These are phyloP conservation scores for Lacanobia oleracea DNA, from an alignment of 2,888 invertebrate species.

Conservation along the genomic window DNA sequence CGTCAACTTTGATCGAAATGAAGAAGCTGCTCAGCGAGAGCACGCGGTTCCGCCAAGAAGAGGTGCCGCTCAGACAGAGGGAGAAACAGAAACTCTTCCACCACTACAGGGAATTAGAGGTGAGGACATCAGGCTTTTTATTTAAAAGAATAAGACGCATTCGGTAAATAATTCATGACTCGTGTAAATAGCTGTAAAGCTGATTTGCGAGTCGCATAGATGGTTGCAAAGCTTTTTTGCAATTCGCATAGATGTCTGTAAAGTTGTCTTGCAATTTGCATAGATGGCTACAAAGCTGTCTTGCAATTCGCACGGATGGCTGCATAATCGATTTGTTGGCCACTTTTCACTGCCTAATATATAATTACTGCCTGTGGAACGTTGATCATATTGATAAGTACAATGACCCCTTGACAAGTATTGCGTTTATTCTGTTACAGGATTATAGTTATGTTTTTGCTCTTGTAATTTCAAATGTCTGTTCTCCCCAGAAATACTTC, in stretches of 20 bases:
- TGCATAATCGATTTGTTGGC: no score
- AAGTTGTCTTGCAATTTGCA: no score
- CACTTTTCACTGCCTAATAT: no score
- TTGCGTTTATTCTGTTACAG: no score
- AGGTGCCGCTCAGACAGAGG: conserved; percentile 96
- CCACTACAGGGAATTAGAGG: conserved; percentile 94
- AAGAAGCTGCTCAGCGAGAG: conserved; percentile 98
- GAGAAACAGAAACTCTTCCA: conserved; percentile 97
- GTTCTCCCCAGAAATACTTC: conserved; percentile 93
- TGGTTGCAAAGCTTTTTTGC: no score
- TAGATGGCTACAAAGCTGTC: no score
- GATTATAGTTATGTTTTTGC: no score
- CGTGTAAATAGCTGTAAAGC: not conserved
- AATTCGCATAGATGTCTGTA: no score
- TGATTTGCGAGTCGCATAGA: no score
- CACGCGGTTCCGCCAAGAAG: conserved; percentile 97
- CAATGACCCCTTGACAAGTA: no score
- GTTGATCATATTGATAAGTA: no score
- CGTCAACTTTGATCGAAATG: conserved; percentile 98
- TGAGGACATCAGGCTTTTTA: not conserved
- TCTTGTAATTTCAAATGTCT: not conserved
- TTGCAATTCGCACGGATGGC: not conserved
- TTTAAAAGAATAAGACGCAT: not conserved
- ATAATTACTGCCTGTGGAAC: no score
- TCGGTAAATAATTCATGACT: not conserved